Evolutionary conservation across 2,888 invertebrate species (phyloP).

Genomic region (Psylliodes chrysocephalus): DNA sequence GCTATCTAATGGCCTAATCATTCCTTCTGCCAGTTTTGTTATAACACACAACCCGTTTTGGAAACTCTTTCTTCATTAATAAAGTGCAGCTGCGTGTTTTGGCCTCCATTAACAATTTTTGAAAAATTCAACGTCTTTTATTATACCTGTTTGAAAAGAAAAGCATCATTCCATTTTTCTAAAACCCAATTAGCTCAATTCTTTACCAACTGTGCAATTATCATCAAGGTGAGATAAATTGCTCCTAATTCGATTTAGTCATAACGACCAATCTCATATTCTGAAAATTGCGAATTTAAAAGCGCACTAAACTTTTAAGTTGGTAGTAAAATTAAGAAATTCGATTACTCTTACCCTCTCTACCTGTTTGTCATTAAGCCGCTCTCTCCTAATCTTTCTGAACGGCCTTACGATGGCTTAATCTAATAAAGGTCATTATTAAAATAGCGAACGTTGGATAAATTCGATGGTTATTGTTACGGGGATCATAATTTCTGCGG

Average conservation of each 20-base stretch:
- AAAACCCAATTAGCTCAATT: slow-evolving; percentile 7
- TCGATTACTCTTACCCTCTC: slow-evolving; percentile 55
- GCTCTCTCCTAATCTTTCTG: slow-evolving; percentile 55
- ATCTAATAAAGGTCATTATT: slow-evolving; percentile 60
- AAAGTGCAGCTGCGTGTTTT: too few species aligned
- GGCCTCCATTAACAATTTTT: too few species aligned
- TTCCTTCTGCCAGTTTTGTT: too few species aligned
- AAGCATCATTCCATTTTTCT: too few species aligned
- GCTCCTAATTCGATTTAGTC: slow-evolving; percentile 29
- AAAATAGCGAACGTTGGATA: slow-evolving; percentile 55
- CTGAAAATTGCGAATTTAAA: slow-evolving; percentile 48
- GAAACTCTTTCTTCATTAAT: too few species aligned
- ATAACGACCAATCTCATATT: slow-evolving; percentile 44
- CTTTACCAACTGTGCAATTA: not conserved
- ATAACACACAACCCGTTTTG: too few species aligned
- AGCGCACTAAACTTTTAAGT: slow-evolving; percentile 52
- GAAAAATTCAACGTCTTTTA: too few species aligned
- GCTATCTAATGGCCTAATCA: too few species aligned
- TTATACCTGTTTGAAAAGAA: too few species aligned
- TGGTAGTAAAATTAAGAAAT: slow-evolving; percentile 55
- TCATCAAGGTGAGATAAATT: slow-evolving; percentile 9
- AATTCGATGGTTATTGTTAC: slow-evolving; percentile 59
- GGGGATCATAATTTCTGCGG: slow-evolving; percentile 54
- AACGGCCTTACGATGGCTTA: slow-evolving; percentile 56
- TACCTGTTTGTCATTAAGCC: slow-evolving; percentile 54